Evolutionary conservation across 2,888 invertebrate species (phyloP), one percentile per base, ranked within the genome.

Genomic region (Dryococelus australis): DNA sequence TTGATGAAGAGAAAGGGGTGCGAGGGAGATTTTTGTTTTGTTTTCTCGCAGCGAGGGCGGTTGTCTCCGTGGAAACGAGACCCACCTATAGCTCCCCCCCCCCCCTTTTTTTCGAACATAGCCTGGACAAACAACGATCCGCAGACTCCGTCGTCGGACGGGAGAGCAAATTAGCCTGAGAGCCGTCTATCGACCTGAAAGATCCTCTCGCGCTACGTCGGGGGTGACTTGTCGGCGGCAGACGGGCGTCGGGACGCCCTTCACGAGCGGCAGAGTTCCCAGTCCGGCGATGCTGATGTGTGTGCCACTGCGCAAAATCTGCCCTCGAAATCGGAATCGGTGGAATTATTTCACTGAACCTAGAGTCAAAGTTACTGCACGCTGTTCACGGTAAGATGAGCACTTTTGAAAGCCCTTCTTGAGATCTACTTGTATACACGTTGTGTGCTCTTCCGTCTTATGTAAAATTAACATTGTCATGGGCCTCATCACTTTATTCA

Each of bases 11-110:
- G 65, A 65, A 12, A 47, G 6, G 6, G 47, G 47, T n/a, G 47
- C 47, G 47, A 65, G 65, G 5, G 65, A 65, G 10, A 8, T n/a
- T 65, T 65, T 65, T n/a, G 8, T 65, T n/a, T 20, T 16, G n/a
- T 24, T 65, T n/a, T 65, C 8, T 5, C 16, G 65, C 24, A 3
- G 20, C 10, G 1, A 20, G 65, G 65, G 20, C n/a, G 65, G 65
- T 65, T 65, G 20, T 65, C 65, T n/a, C 65, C 65, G 65, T 65
- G 65, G 65, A 65, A 65, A 65, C 65, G 65, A n/a, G 65, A 65
- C 3, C 6, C 24, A 20, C n/a, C 20, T n/a, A n/a, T n/a, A n/a
- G n/a, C n/a, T 24, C 65, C 65, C 65, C 65, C 24, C 10, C 65
- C n/a, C 65, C 24, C 24, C 65, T 1, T 2, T 65, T 65, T 20